Evolutionary conservation across 2,113 vertebrate genomes (phyloP), one percentile per base, ranked within the genome.

Genomic region (Atherinomorus stipes): DNA sequence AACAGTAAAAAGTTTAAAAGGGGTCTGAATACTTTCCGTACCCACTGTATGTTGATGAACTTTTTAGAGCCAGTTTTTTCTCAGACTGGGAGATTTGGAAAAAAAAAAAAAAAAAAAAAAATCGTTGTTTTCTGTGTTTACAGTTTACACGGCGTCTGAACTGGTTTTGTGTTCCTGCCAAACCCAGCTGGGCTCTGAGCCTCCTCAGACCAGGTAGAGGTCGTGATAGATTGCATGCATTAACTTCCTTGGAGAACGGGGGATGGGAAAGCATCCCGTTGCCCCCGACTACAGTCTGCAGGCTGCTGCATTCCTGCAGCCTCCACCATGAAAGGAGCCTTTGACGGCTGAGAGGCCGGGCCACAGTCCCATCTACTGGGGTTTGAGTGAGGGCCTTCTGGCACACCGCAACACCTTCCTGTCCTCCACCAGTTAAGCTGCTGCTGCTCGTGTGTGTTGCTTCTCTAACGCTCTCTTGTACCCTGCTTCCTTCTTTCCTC

Each of bases 301-400:
- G 50, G 74, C 69, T 78, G 26, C 65, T 67, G 71, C 88, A 90
- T 91, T 92, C 89, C 86, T 74, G n/a, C 62, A 72, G 74, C 77
- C 59, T 86, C 63, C 12, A 26, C 74, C 66, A 91, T 93, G 92
- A 93, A 93, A 92, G 90, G 64, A 65, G 49, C 88, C 85, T 91
- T 94, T 94, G 90, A 93, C 81, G 76, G 69, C 80, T 40, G 61
- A 83, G 81, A 84, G 90, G 84, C 86, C 85, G 81, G 74, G 74
- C 76, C 78, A 82, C 77, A 22, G 65, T 78, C 85, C 74, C 88
- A 86, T 89, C 89, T 81, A 79, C 85, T 80, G 83, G 75, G 83
- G 81, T 85, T 84, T 23, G 74, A 83, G 83, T 68, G 76, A 72
- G 71, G 86, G 74, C 89, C 79, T 76, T 89, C 89, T 93, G 89